Evolutionary conservation across 2,113 vertebrate genomes (phyloP).

Genomic region (Cepphus grylle): DNA sequence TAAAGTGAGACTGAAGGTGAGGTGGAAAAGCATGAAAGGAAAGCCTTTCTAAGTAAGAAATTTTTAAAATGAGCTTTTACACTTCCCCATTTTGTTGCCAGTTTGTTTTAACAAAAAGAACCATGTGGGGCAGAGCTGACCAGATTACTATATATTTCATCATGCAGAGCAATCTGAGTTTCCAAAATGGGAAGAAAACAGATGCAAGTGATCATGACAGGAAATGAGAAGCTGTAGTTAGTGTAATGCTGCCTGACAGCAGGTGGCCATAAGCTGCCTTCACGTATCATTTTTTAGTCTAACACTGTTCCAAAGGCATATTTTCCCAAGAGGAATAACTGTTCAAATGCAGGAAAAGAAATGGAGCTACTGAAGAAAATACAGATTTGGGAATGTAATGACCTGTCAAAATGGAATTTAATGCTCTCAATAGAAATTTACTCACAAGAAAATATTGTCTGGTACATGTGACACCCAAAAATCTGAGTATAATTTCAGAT

Average conservation of each 20-base stretch:
- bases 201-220: conserved; percentile 17
- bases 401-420: neutral
- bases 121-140: neutral
- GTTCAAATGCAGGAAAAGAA: neutral
- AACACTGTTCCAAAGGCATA: neutral
- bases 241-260: neutral
- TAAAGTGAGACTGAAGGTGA: neutral
- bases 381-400: neutral
- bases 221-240: conserved; percentile 28
- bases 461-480: neutral
- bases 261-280: conserved; percentile 3
- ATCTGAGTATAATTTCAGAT: neutral
- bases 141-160: neutral
- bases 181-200: conserved; percentile 18
- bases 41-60: neutral
- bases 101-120: neutral
- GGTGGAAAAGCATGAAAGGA: neutral
- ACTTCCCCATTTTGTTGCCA: neutral
- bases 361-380: neutral
- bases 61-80: neutral
- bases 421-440: neutral
- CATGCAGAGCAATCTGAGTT: neutral
- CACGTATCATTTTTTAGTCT: neutral
- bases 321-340: neutral
- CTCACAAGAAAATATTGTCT: neutral